These are phyloP conservation scores for Callipepla squamata DNA, from an alignment of 2,113 vertebrate species.

Conservation along the genomic window DNA sequence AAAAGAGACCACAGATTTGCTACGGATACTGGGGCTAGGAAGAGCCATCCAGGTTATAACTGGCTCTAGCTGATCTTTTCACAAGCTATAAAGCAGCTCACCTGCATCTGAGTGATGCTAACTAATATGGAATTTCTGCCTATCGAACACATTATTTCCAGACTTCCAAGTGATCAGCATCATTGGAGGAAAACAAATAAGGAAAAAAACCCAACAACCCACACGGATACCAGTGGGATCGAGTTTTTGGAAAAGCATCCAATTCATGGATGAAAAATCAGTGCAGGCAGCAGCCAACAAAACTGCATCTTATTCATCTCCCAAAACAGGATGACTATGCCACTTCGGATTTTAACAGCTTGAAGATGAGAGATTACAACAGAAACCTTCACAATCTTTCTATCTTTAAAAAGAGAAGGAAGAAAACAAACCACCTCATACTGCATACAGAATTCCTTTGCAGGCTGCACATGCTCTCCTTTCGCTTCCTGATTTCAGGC, in stretches of 20 bases:
- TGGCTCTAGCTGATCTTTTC: not conserved
- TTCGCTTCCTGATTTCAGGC: not conserved
- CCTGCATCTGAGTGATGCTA: not conserved
- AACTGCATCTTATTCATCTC: not conserved
- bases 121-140: not conserved
- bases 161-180: rapidly evolving
- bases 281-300: not conserved
- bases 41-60: not conserved
- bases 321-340: not conserved
- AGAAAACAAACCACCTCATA: rapidly evolving
- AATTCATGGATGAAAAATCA: not conserved
- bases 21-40: not conserved
- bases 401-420: not conserved
- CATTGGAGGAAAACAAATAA: not conserved
- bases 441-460: not conserved
- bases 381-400: not conserved
- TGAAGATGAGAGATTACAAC: not conserved
- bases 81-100: not conserved
- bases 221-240: rapidly evolving
- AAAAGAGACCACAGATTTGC: not conserved
- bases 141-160: no score
- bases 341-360: not conserved
- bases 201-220: not conserved
- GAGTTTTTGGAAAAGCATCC: not conserved
- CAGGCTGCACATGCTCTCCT: rapidly evolving